These are phyloP conservation scores for Parnassius orleans DNA, from an alignment of 2,888 invertebrate species.

Conservation along the genomic window DNA sequence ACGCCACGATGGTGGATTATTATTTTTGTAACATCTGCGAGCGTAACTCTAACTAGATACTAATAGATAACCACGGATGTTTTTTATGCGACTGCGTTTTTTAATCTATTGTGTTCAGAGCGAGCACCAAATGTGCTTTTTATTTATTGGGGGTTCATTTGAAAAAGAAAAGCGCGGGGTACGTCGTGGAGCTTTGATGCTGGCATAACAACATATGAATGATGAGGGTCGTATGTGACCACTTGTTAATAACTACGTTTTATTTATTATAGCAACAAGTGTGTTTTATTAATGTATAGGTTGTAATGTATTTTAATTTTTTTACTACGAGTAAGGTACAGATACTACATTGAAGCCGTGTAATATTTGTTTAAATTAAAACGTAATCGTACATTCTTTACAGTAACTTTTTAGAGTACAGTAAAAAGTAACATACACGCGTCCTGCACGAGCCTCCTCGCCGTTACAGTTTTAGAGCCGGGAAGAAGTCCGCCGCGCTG, in stretches of 20 bases:
- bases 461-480: too few species aligned
- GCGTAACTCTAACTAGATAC: slow-evolving; percentile 76
- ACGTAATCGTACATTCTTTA: too few species aligned
- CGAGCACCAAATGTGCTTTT: slow-evolving; percentile 71
- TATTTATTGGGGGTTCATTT: slow-evolving; percentile 67
- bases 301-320: slow-evolving; percentile 20
- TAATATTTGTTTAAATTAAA: too few species aligned
- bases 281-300: slow-evolving; percentile 33
- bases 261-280: slow-evolving; percentile 62
- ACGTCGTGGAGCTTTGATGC: slow-evolving; percentile 30
- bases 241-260: slow-evolving; percentile 71
- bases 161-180: slow-evolving; percentile 44
- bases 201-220: slow-evolving; percentile 56
- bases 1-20: slow-evolving; percentile 57
- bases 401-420: too few species aligned
- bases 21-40: slow-evolving; percentile 76
- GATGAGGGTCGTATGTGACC: slow-evolving; percentile 67
- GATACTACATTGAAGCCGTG: too few species aligned
- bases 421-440: too few species aligned
- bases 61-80: slow-evolving; percentile 79
- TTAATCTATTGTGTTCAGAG: slow-evolving; percentile 69
- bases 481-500: too few species aligned
- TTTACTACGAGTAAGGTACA: too few species aligned
- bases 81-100: slow-evolving; percentile 73
- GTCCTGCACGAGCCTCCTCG: too few species aligned